Conservation (phyloP, 2,113 vertebrate genomes). For the Sardina pilchardus region DNA sequence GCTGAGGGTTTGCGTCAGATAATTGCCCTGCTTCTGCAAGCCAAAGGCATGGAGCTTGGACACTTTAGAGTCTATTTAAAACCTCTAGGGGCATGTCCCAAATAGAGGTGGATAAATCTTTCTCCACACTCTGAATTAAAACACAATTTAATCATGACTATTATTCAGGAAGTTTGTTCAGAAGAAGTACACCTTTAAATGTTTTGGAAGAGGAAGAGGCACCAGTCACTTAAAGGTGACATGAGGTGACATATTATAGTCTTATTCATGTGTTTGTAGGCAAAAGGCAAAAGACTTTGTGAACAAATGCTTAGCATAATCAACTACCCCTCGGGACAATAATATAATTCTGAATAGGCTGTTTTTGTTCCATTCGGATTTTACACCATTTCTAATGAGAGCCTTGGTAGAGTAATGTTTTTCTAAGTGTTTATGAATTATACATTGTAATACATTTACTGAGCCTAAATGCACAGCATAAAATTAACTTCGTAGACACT, state of each 20-base stretch:
- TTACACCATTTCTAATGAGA: slow-evolving; percentile 60
- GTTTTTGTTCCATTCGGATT: slow-evolving; percentile 60
- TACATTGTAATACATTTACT: slow-evolving; percentile 54
- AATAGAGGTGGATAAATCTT: slow-evolving; percentile 55
- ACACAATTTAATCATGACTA: slow-evolving; percentile 45
- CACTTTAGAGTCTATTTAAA: neutral
- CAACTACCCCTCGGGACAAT: slow-evolving; percentile 45
- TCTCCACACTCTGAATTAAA: slow-evolving; percentile 48
- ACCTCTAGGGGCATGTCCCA: neutral
- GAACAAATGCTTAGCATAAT: slow-evolving; percentile 58
- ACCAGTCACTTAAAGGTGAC: neutral
- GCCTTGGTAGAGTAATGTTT: slow-evolving; percentile 54
- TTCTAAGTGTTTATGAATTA: slow-evolving; percentile 61
- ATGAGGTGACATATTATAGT: slow-evolving; percentile 49
- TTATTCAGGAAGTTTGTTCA: slow-evolving; percentile 45
- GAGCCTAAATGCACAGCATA: slow-evolving; percentile 49
- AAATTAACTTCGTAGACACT: slow-evolving; percentile 48
- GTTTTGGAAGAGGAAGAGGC: slow-evolving; percentile 40
- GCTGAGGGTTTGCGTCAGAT: neutral
- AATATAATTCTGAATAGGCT: slow-evolving; percentile 52
- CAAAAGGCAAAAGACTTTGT: slow-evolving; percentile 48
- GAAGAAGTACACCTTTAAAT: slow-evolving; percentile 49
- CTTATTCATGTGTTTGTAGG: slow-evolving; percentile 59
- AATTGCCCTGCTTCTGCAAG: neutral
- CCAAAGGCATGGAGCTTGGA: neutral